A percentile compares a stretch with the other conserved stretches of the same genome.
Evolutionary conservation across 2,888 invertebrate genomes (phyloP).

Genomic region (Macaria liturata): DNA sequence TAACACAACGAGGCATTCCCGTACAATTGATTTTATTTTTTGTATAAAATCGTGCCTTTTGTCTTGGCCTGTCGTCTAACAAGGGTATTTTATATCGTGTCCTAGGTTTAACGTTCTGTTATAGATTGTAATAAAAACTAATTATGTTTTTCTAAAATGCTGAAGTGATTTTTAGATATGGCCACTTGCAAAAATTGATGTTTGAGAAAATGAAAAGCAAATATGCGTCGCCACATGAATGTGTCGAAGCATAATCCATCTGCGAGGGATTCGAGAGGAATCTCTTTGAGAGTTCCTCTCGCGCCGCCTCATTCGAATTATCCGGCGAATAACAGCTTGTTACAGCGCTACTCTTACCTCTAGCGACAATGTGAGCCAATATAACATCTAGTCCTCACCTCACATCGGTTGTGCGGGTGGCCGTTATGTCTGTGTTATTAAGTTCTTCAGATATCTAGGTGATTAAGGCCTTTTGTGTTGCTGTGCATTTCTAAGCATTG

Average conservation of each 20-base stretch:
- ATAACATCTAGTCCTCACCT: constrained; percentile 58
- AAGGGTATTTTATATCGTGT: constrained; percentile 73
- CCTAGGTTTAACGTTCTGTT: constrained; percentile 65
- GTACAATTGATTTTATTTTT: constrained; percentile 80
- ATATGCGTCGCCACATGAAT: constrained; percentile 37
- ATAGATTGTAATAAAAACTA: constrained; percentile 60
- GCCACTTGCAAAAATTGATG: constrained; percentile 69
- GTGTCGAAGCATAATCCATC: no score
- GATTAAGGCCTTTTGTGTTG: constrained; percentile 79
- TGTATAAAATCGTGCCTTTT: constrained; percentile 81
- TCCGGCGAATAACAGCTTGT: constrained; percentile 2
- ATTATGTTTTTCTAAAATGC: constrained; percentile 77
- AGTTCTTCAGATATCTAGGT: constrained; percentile 68
- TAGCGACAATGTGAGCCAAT: constrained; percentile 10
- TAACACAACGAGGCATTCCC: constrained; percentile 79
- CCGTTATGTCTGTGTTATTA: constrained; percentile 80
- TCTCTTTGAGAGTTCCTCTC: constrained; percentile 14
- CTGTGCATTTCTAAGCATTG: constrained; percentile 83
- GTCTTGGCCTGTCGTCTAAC: constrained; percentile 82
- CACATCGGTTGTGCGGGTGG: constrained; percentile 68
- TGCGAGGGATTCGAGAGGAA: constrained; percentile 37
- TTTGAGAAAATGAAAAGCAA: constrained; percentile 32
- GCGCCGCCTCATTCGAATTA: constrained; percentile 20
- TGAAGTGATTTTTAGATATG: constrained; percentile 66
- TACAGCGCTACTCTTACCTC: background rate